phyloP scores from a whole-genome alignment of 1,140 invertebrate species.

The Dryas iulia region DNA sequence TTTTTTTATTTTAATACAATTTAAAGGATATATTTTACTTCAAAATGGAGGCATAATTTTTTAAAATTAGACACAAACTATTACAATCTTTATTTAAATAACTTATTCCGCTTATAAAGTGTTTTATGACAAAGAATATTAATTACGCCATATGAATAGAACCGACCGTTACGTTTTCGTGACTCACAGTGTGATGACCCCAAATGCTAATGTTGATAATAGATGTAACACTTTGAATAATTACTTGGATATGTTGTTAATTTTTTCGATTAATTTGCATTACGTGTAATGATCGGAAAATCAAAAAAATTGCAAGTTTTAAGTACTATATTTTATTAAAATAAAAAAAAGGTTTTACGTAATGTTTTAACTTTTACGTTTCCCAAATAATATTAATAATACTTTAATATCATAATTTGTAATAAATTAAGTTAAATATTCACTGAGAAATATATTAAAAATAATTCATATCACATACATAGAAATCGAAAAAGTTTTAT shows the following conservation, averaged over 20 bases:
- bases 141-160: slow-evolving; percentile 1
- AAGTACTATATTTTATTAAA: too few species aligned
- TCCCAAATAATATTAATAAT: too few species aligned
- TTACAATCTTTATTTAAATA: neutral
- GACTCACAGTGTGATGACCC: slow-evolving; percentile 26
- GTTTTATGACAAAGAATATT: neutral
- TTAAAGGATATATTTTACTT: neutral
- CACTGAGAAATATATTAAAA: too few species aligned
- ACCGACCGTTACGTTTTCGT: slow-evolving; percentile 12
- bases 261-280: neutral
- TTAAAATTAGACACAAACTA: neutral
- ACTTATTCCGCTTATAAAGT: neutral
- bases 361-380: too few species aligned
- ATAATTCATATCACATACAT: too few species aligned
- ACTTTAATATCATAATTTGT: too few species aligned
- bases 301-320: neutral
- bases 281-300: neutral
- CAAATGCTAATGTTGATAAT: slow-evolving; percentile 24
- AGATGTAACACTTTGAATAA: slow-evolving; percentile 15
- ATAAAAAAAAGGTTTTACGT: too few species aligned
- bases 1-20: neutral
- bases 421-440: too few species aligned
- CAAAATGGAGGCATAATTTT: neutral
- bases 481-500: neutral
- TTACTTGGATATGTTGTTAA: neutral